Conservation (phyloP, 2,888 invertebrate species). For the Eupithecia subfuscata region DNA sequence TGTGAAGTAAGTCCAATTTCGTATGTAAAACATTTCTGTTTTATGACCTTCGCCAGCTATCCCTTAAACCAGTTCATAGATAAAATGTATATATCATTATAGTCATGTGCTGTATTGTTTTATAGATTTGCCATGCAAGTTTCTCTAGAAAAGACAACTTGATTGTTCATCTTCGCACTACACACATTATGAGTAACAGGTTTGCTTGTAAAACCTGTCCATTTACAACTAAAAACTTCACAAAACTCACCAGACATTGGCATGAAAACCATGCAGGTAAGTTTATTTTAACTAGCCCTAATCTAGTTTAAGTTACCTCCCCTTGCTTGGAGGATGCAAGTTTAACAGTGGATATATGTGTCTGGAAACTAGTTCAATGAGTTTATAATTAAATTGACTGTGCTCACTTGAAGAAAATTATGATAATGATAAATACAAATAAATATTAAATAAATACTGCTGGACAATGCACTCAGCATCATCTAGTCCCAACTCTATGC, state of each 20-base stretch:
- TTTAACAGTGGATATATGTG: background rate
- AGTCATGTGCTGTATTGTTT: constrained; percentile 34
- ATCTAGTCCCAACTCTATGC: no score
- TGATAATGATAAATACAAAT: no score
- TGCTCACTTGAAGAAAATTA: no score
- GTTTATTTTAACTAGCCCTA: background rate
- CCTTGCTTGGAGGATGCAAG: background rate
- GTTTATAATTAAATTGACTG: no score
- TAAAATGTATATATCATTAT: background rate
- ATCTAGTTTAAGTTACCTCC: background rate
- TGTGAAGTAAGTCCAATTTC: constrained; percentile 67
- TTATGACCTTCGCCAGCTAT: background rate
- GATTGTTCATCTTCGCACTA: constrained; percentile 88
- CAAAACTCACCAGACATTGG: constrained; percentile 69
- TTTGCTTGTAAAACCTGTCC: constrained; percentile 67
- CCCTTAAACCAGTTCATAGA: background rate
- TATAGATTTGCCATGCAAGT: constrained; percentile 85
- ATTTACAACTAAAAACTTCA: constrained; percentile 65
- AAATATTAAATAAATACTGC: no score
- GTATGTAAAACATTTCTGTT: background rate
- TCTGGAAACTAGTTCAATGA: background rate
- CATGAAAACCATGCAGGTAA: constrained; percentile 65
- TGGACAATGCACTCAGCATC: no score
- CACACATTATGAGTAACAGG: constrained; percentile 51
- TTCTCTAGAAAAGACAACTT: constrained; percentile 90